phyloP scores from a whole-genome alignment of 2,888 invertebrate species.

The Tanytarsus gracilentus region DNA sequence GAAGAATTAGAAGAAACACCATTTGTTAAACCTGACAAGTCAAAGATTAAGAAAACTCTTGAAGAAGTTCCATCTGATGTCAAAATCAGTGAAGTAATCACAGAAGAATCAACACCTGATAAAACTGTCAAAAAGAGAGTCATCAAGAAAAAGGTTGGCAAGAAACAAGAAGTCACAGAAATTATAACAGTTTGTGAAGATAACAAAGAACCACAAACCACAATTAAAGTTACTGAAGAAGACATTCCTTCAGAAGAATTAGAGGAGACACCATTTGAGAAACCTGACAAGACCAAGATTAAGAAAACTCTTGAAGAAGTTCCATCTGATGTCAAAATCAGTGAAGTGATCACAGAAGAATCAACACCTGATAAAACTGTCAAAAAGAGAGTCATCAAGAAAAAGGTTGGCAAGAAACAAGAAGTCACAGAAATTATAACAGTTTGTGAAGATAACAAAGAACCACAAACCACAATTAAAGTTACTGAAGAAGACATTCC shows the following conservation, averaged over 20 bases:
- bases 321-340: conserved; percentile 35
- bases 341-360: conserved; percentile 35
- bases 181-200: conserved; percentile 35
- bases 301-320: conserved; percentile 32
- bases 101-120: conserved; percentile 35
- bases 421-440: conserved; percentile 43
- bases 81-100: conserved; percentile 34
- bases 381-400: conserved; percentile 35
- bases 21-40: conserved; percentile 27
- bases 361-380: conserved; percentile 34
- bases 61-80: conserved; percentile 34
- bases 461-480: conserved; percentile 29
- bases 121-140: conserved; percentile 32
- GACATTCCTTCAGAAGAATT: not conserved
- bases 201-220: conserved; percentile 29
- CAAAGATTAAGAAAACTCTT: conserved; percentile 30
- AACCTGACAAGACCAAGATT: conserved; percentile 14
- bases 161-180: conserved; percentile 43
- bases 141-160: conserved; percentile 41
- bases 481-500: conserved; percentile 27
- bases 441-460: conserved; percentile 26
- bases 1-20: not conserved
- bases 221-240: conserved; percentile 11
- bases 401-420: conserved; percentile 41
- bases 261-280: not conserved